A percentile compares a stretch with the other conserved stretches of the same genome.
Conservation (phyloP, 2,797 vertebrate species). For the Falco novaeseelandiae region DNA sequence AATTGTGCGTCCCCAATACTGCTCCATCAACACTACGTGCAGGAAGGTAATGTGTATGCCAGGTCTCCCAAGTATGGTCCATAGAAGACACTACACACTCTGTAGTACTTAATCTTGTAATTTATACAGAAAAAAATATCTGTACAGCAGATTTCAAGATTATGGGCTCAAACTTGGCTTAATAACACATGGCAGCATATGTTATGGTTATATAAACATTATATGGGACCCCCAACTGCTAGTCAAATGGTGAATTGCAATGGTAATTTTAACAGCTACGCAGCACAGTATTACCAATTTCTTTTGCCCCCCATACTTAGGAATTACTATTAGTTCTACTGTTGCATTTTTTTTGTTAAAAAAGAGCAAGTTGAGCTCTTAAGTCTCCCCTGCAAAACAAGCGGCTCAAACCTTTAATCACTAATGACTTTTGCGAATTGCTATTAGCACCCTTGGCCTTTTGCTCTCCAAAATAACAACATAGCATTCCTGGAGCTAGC, state of each 20-base stretch:
- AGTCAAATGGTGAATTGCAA: neutral
- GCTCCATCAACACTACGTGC: neutral
- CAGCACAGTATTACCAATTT: neutral
- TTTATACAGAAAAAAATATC: neutral
- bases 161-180: neutral
- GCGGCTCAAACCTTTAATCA: neutral
- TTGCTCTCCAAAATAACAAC: neutral
- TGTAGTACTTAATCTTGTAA: neutral
- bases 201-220: neutral
- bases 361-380: neutral
- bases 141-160: neutral
- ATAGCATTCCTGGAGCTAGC: neutral
- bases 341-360: neutral
- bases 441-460: neutral
- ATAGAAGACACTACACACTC: accelerated
- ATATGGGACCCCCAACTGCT: neutral
- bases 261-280: neutral
- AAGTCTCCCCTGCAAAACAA: neutral
- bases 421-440: neutral
- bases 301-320: neutral
- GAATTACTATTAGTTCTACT: neutral
- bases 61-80: neutral
- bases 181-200: neutral
- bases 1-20: neutral
- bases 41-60: accelerated